phyloP scores from a whole-genome alignment of 2,888 invertebrate genomes.

The Euproctis similis region DNA sequence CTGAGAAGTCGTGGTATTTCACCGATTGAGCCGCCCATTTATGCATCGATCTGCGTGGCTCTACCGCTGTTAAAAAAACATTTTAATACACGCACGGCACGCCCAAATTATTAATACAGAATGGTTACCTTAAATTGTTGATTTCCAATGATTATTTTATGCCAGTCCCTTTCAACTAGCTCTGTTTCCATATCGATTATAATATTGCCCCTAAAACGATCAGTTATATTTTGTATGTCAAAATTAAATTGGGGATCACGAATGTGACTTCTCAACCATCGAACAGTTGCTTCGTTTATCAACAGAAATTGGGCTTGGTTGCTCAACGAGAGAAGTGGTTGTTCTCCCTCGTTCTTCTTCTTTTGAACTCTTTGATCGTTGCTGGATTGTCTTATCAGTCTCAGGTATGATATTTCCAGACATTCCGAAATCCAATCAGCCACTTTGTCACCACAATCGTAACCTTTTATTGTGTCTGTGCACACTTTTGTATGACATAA shows the following conservation, averaged over 20 bases:
- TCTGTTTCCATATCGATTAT: constrained; percentile 82
- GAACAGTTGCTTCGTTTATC: constrained; percentile 85
- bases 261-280: constrained; percentile 80
- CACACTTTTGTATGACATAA: constrained; percentile 90
- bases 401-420: constrained; percentile 80
- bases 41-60: too few relatives aligned
- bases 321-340: constrained; percentile 75
- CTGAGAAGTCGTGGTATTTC: too few relatives aligned
- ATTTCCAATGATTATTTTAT: constrained; percentile 78
- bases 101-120: not conserved
- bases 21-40: too few relatives aligned
- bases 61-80: too few relatives aligned
- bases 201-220: constrained; percentile 94
- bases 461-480: constrained; percentile 84
- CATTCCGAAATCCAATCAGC: constrained; percentile 88
- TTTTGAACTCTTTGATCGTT: constrained; percentile 46
- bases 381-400: constrained; percentile 79
- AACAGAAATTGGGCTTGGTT: constrained; percentile 92
- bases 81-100: too few relatives aligned
- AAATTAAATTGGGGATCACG: constrained; percentile 67
- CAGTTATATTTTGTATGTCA: constrained; percentile 77
- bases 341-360: constrained; percentile 37
- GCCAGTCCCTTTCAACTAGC: constrained; percentile 87
- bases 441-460: constrained; percentile 89
- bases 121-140: constrained; percentile 77